These are phyloP conservation scores for Trichoplusia ni DNA, from an alignment of 1,140 invertebrate species.

Conservation along the genomic window DNA sequence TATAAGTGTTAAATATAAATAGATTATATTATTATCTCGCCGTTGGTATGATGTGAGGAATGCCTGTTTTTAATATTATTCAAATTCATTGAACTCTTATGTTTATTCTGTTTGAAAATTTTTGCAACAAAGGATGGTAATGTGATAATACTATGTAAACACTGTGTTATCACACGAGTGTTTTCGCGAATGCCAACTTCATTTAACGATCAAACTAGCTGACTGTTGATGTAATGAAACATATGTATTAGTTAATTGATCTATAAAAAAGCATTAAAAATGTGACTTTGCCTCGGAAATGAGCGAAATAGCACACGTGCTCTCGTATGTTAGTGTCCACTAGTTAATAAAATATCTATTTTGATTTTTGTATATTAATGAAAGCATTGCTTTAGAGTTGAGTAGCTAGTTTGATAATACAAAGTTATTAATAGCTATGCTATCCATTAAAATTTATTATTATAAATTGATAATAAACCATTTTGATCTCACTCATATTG, in stretches of 20 bases:
- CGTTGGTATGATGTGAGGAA: constrained; percentile 54
- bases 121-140: constrained; percentile 3
- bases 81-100: constrained; percentile 40
- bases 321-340: constrained; percentile 25
- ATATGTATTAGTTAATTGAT: background rate
- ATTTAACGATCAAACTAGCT: constrained; percentile 17
- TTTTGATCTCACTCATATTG: constrained; percentile 54
- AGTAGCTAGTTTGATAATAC: constrained; percentile 30
- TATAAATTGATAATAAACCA: constrained; percentile 26
- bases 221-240: constrained; percentile 22
- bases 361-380: constrained; percentile 27
- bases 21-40: constrained; percentile 56
- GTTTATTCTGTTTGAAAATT: constrained; percentile 26
- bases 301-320: constrained; percentile 18
- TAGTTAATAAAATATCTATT: constrained; percentile 17
- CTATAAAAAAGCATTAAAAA: constrained; percentile 11
- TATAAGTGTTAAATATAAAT: constrained; percentile 76
- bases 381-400: constrained; percentile 21
- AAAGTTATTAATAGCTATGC: constrained; percentile 25
- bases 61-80: constrained; percentile 80
- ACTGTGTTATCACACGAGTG: background rate
- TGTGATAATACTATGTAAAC: constrained; percentile 14
- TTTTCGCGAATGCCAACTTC: background rate
- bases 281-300: constrained; percentile 4
- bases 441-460: constrained; percentile 32